Conservation (phyloP, 2,888 invertebrate genomes). For the Homarus gammarus region DNA sequence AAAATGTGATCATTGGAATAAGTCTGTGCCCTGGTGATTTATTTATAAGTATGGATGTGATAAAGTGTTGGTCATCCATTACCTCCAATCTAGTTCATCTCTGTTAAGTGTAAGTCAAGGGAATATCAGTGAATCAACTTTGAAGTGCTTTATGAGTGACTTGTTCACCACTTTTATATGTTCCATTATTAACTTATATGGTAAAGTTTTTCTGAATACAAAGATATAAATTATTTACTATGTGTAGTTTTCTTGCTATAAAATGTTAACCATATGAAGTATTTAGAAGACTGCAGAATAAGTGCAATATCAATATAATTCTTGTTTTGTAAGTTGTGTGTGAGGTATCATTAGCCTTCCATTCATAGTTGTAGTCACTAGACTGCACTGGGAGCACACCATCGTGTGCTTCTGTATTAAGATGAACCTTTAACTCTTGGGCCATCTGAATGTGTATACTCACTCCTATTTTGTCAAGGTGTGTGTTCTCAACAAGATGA, state of each 20-base stretch:
- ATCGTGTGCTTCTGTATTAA: neutral
- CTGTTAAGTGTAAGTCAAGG: neutral
- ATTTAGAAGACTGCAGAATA: neutral
- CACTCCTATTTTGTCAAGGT: neutral
- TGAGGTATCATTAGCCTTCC: neutral
- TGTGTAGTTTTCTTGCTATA: neutral
- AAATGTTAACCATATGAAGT: neutral
- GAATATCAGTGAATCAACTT: neutral
- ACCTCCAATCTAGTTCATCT: neutral
- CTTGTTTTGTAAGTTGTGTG: neutral
- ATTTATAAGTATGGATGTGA: constrained; percentile 16
- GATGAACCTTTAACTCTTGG: neutral
- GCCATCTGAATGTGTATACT: neutral
- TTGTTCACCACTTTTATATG: neutral
- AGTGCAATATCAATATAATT: constrained; percentile 3
- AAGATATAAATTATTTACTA: constrained; percentile 7
- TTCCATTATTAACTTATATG: neutral
- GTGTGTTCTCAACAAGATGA: too few species aligned
- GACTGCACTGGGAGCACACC: too few species aligned
- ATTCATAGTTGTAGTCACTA: neutral
- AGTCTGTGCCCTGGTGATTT: neutral
- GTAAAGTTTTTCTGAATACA: neutral
- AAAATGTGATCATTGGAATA: neutral
- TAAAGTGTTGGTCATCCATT: neutral
- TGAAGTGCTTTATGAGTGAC: constrained; percentile 23